Base-by-base conservation (phyloP, 2,888 invertebrate genomes). In the Netelia fuscicornis region DNA sequence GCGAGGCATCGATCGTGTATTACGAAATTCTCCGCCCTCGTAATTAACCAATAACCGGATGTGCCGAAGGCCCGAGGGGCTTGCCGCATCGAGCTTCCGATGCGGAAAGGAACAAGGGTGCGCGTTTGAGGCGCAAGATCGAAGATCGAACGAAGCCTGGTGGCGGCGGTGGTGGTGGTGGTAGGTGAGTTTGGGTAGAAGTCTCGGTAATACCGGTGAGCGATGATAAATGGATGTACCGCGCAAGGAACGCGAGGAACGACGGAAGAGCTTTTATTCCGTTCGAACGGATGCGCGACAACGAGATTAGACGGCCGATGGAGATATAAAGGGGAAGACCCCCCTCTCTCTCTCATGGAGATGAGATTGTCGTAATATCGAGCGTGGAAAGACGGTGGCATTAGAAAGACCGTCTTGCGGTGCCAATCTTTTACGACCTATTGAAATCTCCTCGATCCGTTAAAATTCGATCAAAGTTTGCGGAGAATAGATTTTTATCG, bases 371-470 rank as follows among this genome's bases (percentile, higher is more conserved):
- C 79, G 60, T 84, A 64, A 52, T 72, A 65, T 76, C 80, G 62
- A 75, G 75, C 37, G 37, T 6, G 37, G 6, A 37, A 37, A 37
- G 37, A 37, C 37, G 58, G 37, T 56, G 11, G 44, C 48, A 13
- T 2, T 30, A 30, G 30, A 67, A 68, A 81, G 70, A 77, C 48
- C 67, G 37, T 60, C 37, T 30, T 58, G 37, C 54, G 60, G 13
- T 74, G 76, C 72, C 75, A 76, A 76, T 74, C 78, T 82, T 85
- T 82, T 42, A 44, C 62, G 48, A 62, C 44, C 65, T 77, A 76
- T 60, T 75, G 75, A 52, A 75, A 42, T n/a, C 71, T 72, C 11
- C 42, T 56, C 78, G 56, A 10, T 48, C 62, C 20, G 44, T 44
- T 64, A n/a, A 60, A 75, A 71, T 75, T 44, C 64, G 23, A 79